Percentiles rank a stretch among this genome's conserved stretches.
Conservation (phyloP, 2,797 vertebrate species). For the Podarcis siculus region DNA sequence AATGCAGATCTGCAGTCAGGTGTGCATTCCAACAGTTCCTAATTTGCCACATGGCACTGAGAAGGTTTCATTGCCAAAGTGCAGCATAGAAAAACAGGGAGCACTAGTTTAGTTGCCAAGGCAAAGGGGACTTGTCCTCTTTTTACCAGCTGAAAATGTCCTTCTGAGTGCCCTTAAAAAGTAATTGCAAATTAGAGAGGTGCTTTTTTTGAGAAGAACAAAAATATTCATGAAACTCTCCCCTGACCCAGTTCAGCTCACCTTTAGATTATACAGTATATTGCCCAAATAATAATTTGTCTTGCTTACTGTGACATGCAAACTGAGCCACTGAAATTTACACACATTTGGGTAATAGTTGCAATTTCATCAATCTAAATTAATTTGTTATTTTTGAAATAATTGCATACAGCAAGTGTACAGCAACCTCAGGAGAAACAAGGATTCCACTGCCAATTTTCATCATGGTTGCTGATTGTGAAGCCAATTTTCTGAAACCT, state of each 20-base stretch:
- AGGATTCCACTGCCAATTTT: background rate
- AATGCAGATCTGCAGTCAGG: background rate
- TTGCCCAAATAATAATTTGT: background rate
- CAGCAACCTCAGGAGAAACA: background rate
- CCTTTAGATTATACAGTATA: background rate
- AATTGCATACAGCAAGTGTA: background rate
- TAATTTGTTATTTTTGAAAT: background rate
- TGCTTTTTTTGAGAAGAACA: background rate
- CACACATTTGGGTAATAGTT: slow-evolving; percentile 1
- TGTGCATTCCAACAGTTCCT: background rate
- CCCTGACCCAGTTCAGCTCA: background rate
- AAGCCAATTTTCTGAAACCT: background rate
- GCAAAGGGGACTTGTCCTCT: background rate
- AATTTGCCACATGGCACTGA: background rate
- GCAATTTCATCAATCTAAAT: background rate
- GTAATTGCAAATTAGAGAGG: background rate
- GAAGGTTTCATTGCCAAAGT: background rate
- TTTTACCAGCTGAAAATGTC: background rate
- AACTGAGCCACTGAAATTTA: background rate
- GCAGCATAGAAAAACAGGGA: background rate
- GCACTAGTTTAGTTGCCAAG: background rate
- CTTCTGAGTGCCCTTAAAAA: background rate
- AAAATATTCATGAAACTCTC: background rate
- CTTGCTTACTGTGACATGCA: no score
- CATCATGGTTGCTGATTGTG: background rate